Base-by-base conservation (phyloP, 2,888 invertebrate species). In the Acanthacorydalis orientalis region DNA sequence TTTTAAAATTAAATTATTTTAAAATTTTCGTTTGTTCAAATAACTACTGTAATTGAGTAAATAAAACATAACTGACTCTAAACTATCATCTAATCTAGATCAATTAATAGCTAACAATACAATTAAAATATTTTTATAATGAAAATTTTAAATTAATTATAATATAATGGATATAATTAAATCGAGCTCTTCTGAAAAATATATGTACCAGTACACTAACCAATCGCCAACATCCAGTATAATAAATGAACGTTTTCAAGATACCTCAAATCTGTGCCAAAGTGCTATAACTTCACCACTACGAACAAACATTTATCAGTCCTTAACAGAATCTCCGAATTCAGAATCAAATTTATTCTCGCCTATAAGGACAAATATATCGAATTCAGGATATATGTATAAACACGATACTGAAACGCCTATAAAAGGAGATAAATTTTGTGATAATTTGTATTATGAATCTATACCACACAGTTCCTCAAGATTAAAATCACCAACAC, bases 291-390 rank as follows among this genome's bases (percentile, higher is more conserved):
- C 23, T 31, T 43, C 43, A 23, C 44, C 46, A 6, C 3, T 34
- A 38, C 32, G 31, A 23, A 12, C 15, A 23, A 39, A 14, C n/a
- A 10, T 38, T 38, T 46, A 39, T 16, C 23, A 38, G 11, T 39
- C 31, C 12, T 39, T 39, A 39, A 12, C 15, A 9, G 39, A 46
- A 39, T 34, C 46, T 8, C 31, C 39, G 8, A 46, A 34, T 31
- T 46, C 46, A 10, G 46, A 46, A 12, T 34, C 9, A 31, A 31
- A 39, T 23, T 6, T 39, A 31, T 46, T 46, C 31, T 46, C 46
- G 31, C 46, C 46, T 10, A 31, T 39, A 23, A 16, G 12, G 4
- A 16, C 23, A 15, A 11, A 33, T 41, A 41, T 16, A 14, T 12
- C 37, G 2, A 37, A 37, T 11, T 31, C 41, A 3, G 31, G 9